Conservation (phyloP, 2,888 invertebrate species). For the Phortica okadai region DNA sequence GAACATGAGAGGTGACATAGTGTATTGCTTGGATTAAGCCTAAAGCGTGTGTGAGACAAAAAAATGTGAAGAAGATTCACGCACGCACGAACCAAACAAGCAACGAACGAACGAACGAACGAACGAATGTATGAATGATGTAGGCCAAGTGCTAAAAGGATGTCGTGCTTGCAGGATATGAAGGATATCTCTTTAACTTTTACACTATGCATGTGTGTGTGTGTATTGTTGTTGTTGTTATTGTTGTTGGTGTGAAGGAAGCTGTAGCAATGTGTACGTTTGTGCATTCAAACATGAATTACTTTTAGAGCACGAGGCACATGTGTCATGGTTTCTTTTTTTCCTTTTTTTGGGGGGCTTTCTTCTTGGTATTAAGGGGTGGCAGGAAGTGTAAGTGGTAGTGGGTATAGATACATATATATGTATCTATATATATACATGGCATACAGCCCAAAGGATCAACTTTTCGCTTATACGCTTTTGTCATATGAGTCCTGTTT, state of each 20-base stretch:
- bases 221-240: not conserved
- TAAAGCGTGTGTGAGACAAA: too few species aligned
- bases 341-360: not conserved
- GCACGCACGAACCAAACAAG: too few species aligned
- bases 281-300: slow-evolving; percentile 13
- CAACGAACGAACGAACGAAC: too few species aligned
- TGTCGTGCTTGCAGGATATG: slow-evolving; percentile 13
- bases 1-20: too few species aligned
- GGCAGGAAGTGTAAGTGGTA: not conserved
- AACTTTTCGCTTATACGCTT: not conserved
- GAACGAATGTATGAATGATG: not conserved
- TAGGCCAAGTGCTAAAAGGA: slow-evolving; percentile 22
- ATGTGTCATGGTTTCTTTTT: not conserved
- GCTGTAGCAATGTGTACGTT: not conserved
- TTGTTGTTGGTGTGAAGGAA: not conserved
- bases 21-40: too few species aligned
- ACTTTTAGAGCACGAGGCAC: not conserved
- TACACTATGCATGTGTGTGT: not conserved
- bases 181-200: not conserved
- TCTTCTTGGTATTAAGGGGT: not conserved
- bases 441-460: slow-evolving; percentile 13
- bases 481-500: too few species aligned
- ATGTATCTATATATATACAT: not conserved
- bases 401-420: not conserved
- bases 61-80: too few species aligned